A percentile compares a stretch with the other conserved stretches of the same genome.
These are phyloP conservation scores for Elysia crispata DNA, from an alignment of 2,888 invertebrate genomes.

Conservation along the genomic window DNA sequence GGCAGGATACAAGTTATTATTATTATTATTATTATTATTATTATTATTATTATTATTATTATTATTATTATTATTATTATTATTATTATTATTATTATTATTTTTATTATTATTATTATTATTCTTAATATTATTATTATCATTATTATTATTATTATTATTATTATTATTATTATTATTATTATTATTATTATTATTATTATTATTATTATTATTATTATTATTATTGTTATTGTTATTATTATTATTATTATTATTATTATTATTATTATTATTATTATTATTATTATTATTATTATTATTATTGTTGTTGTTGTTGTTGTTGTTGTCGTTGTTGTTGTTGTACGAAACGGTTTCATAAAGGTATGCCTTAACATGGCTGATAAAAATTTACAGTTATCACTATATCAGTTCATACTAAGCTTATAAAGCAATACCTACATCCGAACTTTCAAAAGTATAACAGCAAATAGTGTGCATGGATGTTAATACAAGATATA, in stretches of 20 bases:
- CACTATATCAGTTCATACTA: no score
- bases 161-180: background rate
- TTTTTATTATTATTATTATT: no score
- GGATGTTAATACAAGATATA: no score
- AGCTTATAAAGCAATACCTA: no score
- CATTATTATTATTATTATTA: background rate
- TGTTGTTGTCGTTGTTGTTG: conserved; percentile 6
- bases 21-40: no score
- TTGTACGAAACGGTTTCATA: background rate
- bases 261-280: background rate
- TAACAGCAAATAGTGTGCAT: no score
- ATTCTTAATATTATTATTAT: background rate
- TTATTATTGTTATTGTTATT: background rate
- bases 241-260: background rate
- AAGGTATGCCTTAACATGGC: background rate
- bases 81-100: no score
- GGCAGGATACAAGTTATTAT: no score
- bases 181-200: no score
- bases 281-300: conserved; percentile 1
- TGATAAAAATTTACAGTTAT: conserved; percentile 13
- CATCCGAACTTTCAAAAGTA: no score
- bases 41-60: no score
- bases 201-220: background rate
- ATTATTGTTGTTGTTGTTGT: conserved; percentile 11
- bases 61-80: no score